Evolutionary conservation across 2,797 vertebrate genomes (phyloP).

Genomic region (Chanos chanos): DNA sequence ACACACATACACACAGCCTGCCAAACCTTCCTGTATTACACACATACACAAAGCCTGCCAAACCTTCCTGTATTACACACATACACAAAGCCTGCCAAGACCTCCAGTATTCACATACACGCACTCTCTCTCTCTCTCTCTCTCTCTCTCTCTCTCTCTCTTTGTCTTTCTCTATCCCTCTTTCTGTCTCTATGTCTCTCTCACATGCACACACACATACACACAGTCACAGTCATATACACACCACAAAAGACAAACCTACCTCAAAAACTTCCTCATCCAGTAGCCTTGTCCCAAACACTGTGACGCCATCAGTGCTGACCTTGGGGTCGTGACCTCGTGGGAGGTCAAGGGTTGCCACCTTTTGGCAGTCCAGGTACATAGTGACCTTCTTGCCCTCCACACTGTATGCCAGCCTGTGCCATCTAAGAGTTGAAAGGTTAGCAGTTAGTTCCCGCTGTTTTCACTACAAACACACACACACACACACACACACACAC

Average conservation of each 20-base stretch:
- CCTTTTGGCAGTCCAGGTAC: slow-evolving; percentile 87
- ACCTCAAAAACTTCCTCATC: slow-evolving; percentile 97
- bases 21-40: not conserved
- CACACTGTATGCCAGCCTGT: slow-evolving; percentile 90
- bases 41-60: not conserved
- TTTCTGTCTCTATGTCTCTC: too few species aligned
- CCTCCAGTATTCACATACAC: not conserved
- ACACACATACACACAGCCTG: not conserved
- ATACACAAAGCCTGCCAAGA: not conserved
- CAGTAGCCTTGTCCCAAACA: slow-evolving; percentile 91
- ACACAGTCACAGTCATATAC: not conserved
- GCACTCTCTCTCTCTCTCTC: not conserved
- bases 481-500: not conserved
- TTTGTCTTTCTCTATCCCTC: not conserved
- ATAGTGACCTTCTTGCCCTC: slow-evolving; percentile 86
- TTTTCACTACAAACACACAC: too few species aligned
- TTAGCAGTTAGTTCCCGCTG: not conserved
- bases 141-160: not conserved
- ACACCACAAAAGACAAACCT: slow-evolving; percentile 25
- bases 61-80: not conserved
- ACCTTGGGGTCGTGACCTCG: slow-evolving; percentile 80
- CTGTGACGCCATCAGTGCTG: slow-evolving; percentile 89
- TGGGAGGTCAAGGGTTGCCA: slow-evolving; percentile 78
- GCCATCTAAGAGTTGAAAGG: slow-evolving; percentile 77
- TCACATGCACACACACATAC: slow-evolving; percentile 1